phyloP scores from a whole-genome alignment of 1,140 invertebrate genomes.

The Manduca sexta region DNA sequence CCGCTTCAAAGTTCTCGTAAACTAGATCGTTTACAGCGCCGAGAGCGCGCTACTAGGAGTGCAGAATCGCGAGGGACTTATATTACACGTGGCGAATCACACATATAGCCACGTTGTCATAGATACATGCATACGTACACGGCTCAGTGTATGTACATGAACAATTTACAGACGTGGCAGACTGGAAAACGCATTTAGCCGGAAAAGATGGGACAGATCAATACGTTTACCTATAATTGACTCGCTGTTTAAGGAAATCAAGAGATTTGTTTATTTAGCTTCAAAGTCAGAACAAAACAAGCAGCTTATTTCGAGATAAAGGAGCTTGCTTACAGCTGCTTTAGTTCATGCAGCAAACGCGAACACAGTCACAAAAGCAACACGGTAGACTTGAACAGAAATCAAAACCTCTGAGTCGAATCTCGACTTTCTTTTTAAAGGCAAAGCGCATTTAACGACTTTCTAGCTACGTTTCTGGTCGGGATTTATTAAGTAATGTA shows the following conservation, averaged over 20 bases:
- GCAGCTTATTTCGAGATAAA: not conserved
- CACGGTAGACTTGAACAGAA: conserved; percentile 43
- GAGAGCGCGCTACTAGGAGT: conserved; percentile 53
- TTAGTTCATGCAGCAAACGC: conserved; percentile 13
- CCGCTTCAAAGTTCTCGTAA: conserved; percentile 56
- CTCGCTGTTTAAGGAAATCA: not conserved
- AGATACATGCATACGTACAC: conserved; percentile 3
- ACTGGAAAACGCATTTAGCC: conserved; percentile 64
- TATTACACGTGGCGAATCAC: conserved; percentile 63
- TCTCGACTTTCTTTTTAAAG: conserved; percentile 56
- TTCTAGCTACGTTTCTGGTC: conserved; percentile 48
- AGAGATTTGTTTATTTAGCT: not conserved
- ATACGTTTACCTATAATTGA: conserved; percentile 25
- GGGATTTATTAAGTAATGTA: conserved; percentile 65
- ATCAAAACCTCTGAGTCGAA: conserved; percentile 53
- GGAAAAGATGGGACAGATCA: conserved; percentile 62
- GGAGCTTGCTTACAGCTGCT: too few species aligned
- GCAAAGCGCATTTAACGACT: conserved; percentile 60
- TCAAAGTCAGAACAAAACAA: not conserved
- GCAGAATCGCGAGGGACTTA: conserved; percentile 35
- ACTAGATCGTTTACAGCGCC: conserved; percentile 68
- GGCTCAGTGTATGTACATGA: conserved; percentile 6
- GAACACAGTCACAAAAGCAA: conserved; percentile 29
- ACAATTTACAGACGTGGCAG: conserved; percentile 51
- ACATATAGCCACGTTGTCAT: conserved; percentile 25